Evolutionary conservation across 2,113 vertebrate genomes (phyloP).

Genomic region (Passer domesticus): DNA sequence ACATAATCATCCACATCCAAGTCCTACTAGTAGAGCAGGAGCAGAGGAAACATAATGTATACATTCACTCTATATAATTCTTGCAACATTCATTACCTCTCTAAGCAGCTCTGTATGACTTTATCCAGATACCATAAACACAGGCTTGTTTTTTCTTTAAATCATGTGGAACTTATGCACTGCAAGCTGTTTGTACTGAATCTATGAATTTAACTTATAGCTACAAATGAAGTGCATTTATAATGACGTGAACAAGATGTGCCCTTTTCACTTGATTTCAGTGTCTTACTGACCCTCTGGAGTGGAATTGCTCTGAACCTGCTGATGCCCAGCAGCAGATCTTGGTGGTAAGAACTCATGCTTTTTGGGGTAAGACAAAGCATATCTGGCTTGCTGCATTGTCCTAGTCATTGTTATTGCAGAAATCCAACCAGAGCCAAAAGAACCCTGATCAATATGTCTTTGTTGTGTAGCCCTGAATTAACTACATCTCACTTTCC

Average conservation of each 20-base stretch:
- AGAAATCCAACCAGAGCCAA: not conserved
- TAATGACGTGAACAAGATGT: not conserved
- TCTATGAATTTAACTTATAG: not conserved
- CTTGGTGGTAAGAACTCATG: not conserved
- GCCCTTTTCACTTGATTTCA: not conserved
- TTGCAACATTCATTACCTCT: not conserved
- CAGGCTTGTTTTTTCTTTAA: fast-evolving
- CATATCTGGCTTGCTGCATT: not conserved
- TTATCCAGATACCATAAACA: not conserved
- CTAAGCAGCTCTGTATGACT: not conserved
- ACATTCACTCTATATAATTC: not conserved
- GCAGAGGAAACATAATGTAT: not conserved
- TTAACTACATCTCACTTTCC: constrained; percentile 58
- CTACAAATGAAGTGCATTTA: not conserved
- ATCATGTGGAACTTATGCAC: not conserved
- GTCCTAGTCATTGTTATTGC: not conserved
- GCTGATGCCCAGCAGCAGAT: not conserved
- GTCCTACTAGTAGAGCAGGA: not conserved
- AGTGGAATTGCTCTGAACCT: not conserved
- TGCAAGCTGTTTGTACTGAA: not conserved
- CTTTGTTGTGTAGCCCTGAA: constrained; percentile 17
- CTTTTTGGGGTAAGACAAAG: not conserved
- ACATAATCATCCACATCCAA: not conserved
- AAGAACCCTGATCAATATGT: constrained; percentile 1
- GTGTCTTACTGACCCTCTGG: not conserved